Conservation (phyloP, 1,140 invertebrate species). For the Nephotettix cincticeps region DNA sequence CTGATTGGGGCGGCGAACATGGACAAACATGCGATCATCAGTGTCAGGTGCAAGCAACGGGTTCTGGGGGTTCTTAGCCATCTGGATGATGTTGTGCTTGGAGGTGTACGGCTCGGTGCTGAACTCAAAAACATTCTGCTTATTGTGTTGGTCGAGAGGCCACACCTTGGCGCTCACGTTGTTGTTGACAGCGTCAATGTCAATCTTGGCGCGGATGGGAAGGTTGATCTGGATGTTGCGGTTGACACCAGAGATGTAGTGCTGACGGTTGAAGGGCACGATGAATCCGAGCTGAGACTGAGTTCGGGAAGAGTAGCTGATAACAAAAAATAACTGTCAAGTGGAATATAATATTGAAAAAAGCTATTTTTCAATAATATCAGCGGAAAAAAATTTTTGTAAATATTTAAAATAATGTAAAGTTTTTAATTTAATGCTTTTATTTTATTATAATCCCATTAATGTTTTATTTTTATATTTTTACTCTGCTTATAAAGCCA, state of each 20-base stretch:
- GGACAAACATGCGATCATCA: conserved; percentile 45
- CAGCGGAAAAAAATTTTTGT: neutral
- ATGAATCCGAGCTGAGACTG: conserved; percentile 62
- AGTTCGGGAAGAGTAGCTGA: conserved; percentile 49
- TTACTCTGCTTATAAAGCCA: no score
- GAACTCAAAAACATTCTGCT: conserved; percentile 54
- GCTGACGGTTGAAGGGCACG: conserved; percentile 58
- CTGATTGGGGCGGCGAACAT: conserved; percentile 42
- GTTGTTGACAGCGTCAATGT: conserved; percentile 50
- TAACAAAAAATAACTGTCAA: neutral
- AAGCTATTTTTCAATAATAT: no score
- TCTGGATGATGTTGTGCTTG: conserved; percentile 53
- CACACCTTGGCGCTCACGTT: conserved; percentile 50
- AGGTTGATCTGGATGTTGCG: conserved; percentile 55
- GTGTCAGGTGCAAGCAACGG: conserved; percentile 34
- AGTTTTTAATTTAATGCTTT: neutral
- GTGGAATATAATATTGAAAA: neutral
- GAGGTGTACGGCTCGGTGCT: conserved; percentile 60
- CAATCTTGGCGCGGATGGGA: conserved; percentile 50
- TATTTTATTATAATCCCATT: no score
- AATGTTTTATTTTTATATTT: no score
- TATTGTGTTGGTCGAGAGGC: conserved; percentile 50
- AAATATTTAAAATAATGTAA: neutral
- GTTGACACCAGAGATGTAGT: conserved; percentile 58
- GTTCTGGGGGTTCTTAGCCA: conserved; percentile 47